Evolutionary conservation across 2,113 vertebrate species (phyloP).

Genomic region (Mesitornis unicolor): DNA sequence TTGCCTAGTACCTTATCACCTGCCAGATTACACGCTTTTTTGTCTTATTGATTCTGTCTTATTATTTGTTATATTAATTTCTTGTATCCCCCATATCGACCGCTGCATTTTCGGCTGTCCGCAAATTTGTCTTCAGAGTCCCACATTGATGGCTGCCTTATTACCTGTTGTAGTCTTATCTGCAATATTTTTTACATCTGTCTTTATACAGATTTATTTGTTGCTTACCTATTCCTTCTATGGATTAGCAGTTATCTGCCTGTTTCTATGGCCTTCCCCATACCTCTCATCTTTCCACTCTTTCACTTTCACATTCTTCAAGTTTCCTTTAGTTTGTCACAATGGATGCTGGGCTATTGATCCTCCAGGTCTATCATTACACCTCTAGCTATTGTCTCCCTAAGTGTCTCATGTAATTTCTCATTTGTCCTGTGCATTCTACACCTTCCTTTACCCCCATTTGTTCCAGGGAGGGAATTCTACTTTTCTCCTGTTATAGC

Average conservation of each 20-base stretch:
- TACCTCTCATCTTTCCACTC: neutral
- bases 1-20: neutral
- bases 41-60: neutral
- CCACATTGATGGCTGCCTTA: neutral
- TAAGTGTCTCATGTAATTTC: neutral
- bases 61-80: neutral
- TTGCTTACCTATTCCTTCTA: neutral
- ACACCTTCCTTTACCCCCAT: accelerated
- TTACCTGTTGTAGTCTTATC: neutral
- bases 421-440: neutral
- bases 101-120: neutral
- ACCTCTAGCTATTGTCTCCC: neutral
- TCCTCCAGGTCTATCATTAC: neutral
- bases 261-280: neutral
- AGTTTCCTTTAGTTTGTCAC: neutral
- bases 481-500: neutral
- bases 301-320: neutral
- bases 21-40: neutral
- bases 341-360: neutral
- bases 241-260: neutral
- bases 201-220: neutral
- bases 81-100: neutral
- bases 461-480: neutral
- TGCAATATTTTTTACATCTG: neutral
- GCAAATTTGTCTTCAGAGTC: neutral